Conservation (phyloP, 2,888 invertebrate species). For the Dasypogon diadema region DNA sequence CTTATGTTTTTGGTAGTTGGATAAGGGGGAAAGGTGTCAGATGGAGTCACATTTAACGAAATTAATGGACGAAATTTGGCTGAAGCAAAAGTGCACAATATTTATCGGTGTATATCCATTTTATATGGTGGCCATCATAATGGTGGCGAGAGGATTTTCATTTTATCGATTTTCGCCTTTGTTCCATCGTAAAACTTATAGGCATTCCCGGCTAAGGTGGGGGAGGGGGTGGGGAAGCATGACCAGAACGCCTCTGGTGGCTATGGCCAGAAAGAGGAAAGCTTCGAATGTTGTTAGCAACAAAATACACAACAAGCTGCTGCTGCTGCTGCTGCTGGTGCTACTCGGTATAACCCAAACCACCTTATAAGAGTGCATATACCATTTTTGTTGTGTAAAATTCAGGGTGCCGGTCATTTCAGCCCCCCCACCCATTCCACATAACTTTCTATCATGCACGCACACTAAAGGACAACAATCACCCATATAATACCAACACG, state of each 20-base stretch:
- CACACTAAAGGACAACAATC: neutral
- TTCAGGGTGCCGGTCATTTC: neutral
- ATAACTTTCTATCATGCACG: neutral
- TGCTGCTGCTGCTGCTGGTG: too few species aligned
- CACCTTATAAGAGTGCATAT: constrained; percentile 1
- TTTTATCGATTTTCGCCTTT: constrained; percentile 24
- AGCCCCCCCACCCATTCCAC: neutral
- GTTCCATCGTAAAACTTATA: constrained; percentile 23
- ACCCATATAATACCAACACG: neutral
- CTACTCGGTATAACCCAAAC: constrained; percentile 1
- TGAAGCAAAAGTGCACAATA: constrained; percentile 10
- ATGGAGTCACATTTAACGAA: neutral
- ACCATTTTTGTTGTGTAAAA: constrained; percentile 3
- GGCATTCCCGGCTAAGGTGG: constrained; percentile 3
- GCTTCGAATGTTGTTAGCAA: constrained; percentile 17
- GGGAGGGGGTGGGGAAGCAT: neutral
- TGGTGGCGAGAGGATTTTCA: constrained; percentile 1
- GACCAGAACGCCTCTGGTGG: neutral
- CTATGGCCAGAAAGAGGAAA: neutral
- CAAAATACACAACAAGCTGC: constrained; percentile 17
- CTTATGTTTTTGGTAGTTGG: neutral
- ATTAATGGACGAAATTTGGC: constrained; percentile 27
- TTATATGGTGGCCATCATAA: constrained; percentile 14
- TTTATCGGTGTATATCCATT: constrained; percentile 15
- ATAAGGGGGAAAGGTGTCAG: neutral